Percentiles rank a stretch among this genome's conserved stretches.
Conservation (phyloP, 2,113 vertebrate species). For the Pagrus major region DNA sequence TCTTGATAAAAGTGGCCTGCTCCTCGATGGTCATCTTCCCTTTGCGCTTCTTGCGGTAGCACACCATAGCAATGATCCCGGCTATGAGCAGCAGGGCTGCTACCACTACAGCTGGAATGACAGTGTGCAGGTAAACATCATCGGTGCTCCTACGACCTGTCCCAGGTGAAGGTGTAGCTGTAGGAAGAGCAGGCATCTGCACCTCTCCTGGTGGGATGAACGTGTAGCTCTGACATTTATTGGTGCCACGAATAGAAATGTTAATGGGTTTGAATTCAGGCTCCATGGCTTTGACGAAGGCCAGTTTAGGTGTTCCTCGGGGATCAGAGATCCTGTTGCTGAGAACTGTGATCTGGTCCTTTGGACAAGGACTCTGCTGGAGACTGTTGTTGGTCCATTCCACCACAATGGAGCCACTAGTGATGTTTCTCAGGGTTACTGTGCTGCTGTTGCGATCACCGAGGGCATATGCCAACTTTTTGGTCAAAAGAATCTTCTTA, state of each 20-base stretch:
- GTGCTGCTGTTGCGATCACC: conserved; percentile 95
- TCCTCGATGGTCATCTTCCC: conserved; percentile 97
- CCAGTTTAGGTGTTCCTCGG: conserved; percentile 83
- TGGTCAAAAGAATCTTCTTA: conserved; percentile 93
- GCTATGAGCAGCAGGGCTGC: conserved; percentile 95
- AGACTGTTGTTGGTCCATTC: conserved; percentile 97
- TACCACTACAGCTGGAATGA: conserved; percentile 96
- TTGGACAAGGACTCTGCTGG: conserved; percentile 90
- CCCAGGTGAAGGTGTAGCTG: conserved; percentile 83
- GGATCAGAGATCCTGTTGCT: conserved; percentile 89
- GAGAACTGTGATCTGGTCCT: conserved; percentile 89
- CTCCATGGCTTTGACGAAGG: conserved; percentile 89
- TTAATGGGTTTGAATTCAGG: conserved; percentile 92
- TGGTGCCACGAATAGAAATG: conserved; percentile 86
- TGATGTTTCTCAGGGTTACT: conserved; percentile 90
- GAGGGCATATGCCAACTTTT: conserved; percentile 92
- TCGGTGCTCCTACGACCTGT: conserved; percentile 90
- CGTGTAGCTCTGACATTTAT: conserved; percentile 89
- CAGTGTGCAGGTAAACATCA: conserved; percentile 94
- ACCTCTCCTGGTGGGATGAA: conserved; percentile 88
- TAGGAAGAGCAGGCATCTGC: conserved; percentile 70
- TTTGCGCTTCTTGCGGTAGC: conserved; percentile 96
- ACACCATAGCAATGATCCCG: conserved; percentile 96
- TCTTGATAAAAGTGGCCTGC: conserved; percentile 98
- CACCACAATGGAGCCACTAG: conserved; percentile 91